A percentile compares a stretch with the other conserved stretches of the same genome.
phyloP scores from a whole-genome alignment of 2,888 invertebrate species.

The Schizotus pectinicornis region DNA sequence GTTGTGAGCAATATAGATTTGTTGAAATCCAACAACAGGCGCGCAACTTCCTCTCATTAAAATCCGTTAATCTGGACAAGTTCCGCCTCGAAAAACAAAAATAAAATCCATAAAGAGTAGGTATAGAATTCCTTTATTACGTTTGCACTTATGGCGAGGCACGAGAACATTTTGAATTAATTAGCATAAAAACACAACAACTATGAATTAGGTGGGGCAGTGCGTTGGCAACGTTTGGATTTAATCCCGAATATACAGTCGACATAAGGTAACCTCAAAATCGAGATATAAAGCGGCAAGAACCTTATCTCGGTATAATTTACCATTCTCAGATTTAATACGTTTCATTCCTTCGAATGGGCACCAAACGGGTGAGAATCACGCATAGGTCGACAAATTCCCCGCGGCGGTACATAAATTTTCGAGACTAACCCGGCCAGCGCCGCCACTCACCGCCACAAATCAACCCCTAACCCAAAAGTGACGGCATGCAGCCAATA shows the following conservation, averaged over 20 bases:
- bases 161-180: slow-evolving; percentile 19
- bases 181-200: slow-evolving; percentile 10
- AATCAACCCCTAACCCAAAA: no score
- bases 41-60: no score
- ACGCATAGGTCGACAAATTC: slow-evolving; percentile 16
- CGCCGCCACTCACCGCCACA: no score
- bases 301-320: slow-evolving; percentile 26
- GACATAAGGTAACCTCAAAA: neutral
- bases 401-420: slow-evolving; percentile 11
- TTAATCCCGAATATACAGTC: neutral
- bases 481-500: no score
- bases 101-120: no score
- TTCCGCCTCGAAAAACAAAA: no score
- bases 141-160: neutral
- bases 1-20: no score
- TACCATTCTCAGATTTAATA: slow-evolving; percentile 20
- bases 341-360: slow-evolving; percentile 13
- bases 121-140: no score
- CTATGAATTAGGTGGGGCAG: slow-evolving; percentile 17
- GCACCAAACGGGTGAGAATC: slow-evolving; percentile 16
- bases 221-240: neutral
- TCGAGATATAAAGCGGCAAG: slow-evolving; percentile 19
- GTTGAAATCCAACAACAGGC: no score
- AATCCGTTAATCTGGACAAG: no score
- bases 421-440: neutral